A percentile compares a stretch with the other conserved stretches of the same genome.
These are phyloP conservation scores for Eupithecia exiguata DNA, from an alignment of 2,888 invertebrate genomes.

Conservation along the genomic window DNA sequence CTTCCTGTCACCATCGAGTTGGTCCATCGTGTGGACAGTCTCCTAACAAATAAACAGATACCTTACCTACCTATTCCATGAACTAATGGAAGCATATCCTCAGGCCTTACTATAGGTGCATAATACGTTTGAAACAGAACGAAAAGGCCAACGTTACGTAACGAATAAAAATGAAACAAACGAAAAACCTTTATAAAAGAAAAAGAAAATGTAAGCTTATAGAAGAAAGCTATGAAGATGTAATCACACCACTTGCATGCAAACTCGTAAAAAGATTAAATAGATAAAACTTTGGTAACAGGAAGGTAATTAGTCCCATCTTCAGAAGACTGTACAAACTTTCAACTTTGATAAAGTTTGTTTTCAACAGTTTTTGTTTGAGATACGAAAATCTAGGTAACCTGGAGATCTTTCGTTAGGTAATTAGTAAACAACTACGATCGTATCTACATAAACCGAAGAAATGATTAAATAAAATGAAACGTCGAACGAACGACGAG, in stretches of 20 bases:
- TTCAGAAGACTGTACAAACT: slow-evolving; percentile 55
- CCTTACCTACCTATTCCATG: too few species aligned
- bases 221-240: background rate
- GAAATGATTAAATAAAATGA: too few species aligned
- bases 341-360: slow-evolving; percentile 56
- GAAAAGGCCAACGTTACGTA: too few species aligned
- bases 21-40: too few species aligned
- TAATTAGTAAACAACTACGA: background rate
- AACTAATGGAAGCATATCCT: too few species aligned
- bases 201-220: background rate
- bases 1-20: too few species aligned
- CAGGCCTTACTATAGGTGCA: too few species aligned
- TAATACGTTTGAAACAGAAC: too few species aligned
- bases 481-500: too few species aligned
- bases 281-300: slow-evolving; percentile 53
- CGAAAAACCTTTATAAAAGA: background rate
- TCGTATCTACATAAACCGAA: background rate
- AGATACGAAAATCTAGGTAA: slow-evolving; percentile 9
- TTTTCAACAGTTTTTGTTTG: slow-evolving; percentile 1
- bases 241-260: slow-evolving; percentile 27
- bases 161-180: too few species aligned
- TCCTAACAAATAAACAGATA: too few species aligned
- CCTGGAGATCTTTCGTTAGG: background rate
- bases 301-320: slow-evolving; percentile 62
- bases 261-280: slow-evolving; percentile 47